phyloP scores from a whole-genome alignment of 2,113 vertebrate genomes.

The Lamprotornis superbus region DNA sequence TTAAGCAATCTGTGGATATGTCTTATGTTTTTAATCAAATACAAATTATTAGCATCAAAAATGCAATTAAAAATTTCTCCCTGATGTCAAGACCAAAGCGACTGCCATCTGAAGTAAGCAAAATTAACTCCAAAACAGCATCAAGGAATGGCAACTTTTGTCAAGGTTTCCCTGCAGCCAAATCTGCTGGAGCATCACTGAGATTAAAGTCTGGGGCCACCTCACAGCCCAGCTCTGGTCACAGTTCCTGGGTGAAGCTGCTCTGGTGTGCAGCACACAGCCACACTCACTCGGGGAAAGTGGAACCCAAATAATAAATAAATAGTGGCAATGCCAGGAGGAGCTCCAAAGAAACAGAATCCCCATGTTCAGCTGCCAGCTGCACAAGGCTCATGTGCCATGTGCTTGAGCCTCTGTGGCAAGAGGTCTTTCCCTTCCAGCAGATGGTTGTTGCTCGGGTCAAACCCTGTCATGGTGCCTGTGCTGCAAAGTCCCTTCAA shows the following conservation, averaged over 20 bases:
- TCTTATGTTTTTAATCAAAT: background rate
- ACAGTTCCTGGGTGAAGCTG: fast-evolving
- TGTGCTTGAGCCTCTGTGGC: background rate
- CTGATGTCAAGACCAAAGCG: background rate
- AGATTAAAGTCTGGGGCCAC: background rate
- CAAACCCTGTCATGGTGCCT: conserved; percentile 10
- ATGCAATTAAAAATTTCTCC: background rate
- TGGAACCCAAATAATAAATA: background rate
- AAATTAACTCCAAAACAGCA: background rate
- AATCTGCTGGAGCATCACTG: background rate
- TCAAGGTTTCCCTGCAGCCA: background rate
- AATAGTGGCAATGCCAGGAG: background rate
- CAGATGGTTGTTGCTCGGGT: background rate
- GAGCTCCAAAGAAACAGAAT: background rate
- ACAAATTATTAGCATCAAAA: background rate
- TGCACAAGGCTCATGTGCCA: background rate
- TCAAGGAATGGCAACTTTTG: background rate
- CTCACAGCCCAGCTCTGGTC: background rate
- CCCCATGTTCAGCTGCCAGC: background rate
- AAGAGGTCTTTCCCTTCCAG: conserved; percentile 52
- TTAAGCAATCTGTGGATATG: background rate
- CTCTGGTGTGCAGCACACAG: background rate
- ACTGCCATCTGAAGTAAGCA: background rate
- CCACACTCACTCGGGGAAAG: fast-evolving
- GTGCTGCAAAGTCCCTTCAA: background rate